Conservation (phyloP, 2,113 vertebrate genomes). For the Promerops cafer region DNA sequence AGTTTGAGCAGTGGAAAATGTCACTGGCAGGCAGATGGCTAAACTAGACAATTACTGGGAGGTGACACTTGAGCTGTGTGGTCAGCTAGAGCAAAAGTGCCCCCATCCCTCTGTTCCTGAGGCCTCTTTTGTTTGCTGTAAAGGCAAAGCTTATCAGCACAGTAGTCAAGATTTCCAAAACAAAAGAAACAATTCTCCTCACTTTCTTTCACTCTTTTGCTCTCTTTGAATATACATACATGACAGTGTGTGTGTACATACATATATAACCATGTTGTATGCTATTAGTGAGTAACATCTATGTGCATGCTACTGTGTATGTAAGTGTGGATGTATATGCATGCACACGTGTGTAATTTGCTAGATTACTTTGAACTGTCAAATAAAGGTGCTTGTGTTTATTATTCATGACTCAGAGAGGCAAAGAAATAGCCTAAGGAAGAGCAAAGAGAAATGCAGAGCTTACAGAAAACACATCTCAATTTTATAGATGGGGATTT, state of each 20-base stretch:
- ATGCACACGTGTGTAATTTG: neutral
- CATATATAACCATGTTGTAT: neutral
- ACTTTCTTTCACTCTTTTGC: neutral
- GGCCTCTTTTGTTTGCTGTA: neutral
- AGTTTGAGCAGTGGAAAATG: neutral
- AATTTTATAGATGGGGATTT: constrained; percentile 44
- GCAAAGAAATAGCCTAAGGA: constrained; percentile 44
- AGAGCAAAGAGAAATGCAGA: constrained; percentile 40
- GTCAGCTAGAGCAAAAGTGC: neutral
- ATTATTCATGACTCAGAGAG: constrained; percentile 50
- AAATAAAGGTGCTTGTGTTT: constrained; percentile 40
- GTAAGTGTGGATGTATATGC: neutral
- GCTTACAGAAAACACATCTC: constrained; percentile 4
- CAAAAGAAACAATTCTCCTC: neutral
- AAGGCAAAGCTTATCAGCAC: neutral
- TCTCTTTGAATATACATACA: neutral
- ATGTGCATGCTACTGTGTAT: neutral
- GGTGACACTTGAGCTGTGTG: neutral
- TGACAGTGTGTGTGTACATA: neutral
- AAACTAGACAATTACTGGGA: neutral
- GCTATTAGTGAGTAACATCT: neutral
- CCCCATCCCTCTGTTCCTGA: neutral
- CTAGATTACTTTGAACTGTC: constrained; percentile 50
- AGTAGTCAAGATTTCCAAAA: neutral
- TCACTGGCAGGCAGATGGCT: neutral